Evolutionary conservation across 2,888 invertebrate species (phyloP), one percentile per base, ranked within the genome.

Genomic region (Synergus laeviventris): DNA sequence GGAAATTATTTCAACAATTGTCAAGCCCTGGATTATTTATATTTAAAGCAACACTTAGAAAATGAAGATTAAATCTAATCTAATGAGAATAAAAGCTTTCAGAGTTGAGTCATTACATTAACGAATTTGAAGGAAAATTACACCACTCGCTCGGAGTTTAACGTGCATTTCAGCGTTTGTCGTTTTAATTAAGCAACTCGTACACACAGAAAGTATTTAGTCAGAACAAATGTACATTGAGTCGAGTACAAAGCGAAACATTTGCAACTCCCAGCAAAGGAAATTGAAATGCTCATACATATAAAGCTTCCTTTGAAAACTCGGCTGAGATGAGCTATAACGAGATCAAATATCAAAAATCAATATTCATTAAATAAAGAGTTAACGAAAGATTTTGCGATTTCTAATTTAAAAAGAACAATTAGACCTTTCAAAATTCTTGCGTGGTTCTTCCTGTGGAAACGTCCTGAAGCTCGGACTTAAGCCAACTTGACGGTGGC

Each of bases 401-500:
- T 31, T 31, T 31, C 5, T 31, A 31, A 31, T 31, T 31, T 5
- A 31, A 31, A 31, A 0, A 31, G 31, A 31, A 31, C 31, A 5
- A 31, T 31, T 5, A 31, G 24, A 24, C 24, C 24, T 31, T 31
- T n/a, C n/a, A 5, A 31, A 31, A 31, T 21, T 7, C n/a, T 59
- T 59, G 5, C 21, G 2, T 59, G 11, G 11, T 59, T 21, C 18
- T 59, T 18, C 21, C 21, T 59, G 11, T 59, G 0, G 18, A 18
- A 18, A 21, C 21, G n/a, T 39, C n/a, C 39, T 2, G 11, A 38
- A 38, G 38, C n/a, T 62, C 75, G 70, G 24, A 56, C 64, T 73
- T 77, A 39, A 79, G 76, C 76, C 77, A 77, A 74, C 74, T 74
- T 79, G 76, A 76, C 79, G 76, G 75, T 62, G 76, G 82, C 82